Evolutionary conservation across 2,888 invertebrate genomes (phyloP), one percentile per base, ranked within the genome.

Genomic region (Heteropelma amictum): DNA sequence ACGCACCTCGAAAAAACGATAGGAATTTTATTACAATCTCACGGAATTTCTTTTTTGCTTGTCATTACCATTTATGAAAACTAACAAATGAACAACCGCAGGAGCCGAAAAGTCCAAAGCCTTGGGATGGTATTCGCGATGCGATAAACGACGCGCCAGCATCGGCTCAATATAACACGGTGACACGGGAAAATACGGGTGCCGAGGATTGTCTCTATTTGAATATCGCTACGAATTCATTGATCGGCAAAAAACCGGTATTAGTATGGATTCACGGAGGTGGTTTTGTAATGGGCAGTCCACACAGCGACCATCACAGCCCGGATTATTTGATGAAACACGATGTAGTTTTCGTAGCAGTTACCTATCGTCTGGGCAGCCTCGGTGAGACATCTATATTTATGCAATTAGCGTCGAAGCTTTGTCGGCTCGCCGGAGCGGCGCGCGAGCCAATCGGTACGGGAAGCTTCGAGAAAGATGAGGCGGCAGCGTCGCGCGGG

Each of bases 191-290:
- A 12, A 1, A 40, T 0, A 28, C 6, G 1, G 82, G 81, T 1
- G 45, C 23, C 0, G 83, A 84, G 21, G 82, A 84, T 64, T 83
- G 82, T 38, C 76, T 84, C 4, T 81, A 83, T 54, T 35, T 84
- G 28, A 82, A 82, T 35, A 73, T 84, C 3, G 56, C 76, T 38
- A 81, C 81, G 3, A 77, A 71, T 19, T 73, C 69, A 1, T 64
- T 74, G 2, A 77, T 23, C 5, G 64, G 63, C 1, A 81, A 77
- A 68, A 68, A 72, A 30, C 70, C 83, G 0, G 84, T 84, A 0
- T 76, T 84, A 78, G 79, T 83, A 1, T 84, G 79, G 78, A 79
- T 84, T 60, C 81, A 84, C 42, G 84, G 82, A 0, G 84, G 84
- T 12, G 80, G 56, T 4, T 83, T 84, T 40, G 12, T 58, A 12